These are phyloP conservation scores for Torymus auratus DNA, from an alignment of 2,888 invertebrate genomes.

Conservation along the genomic window DNA sequence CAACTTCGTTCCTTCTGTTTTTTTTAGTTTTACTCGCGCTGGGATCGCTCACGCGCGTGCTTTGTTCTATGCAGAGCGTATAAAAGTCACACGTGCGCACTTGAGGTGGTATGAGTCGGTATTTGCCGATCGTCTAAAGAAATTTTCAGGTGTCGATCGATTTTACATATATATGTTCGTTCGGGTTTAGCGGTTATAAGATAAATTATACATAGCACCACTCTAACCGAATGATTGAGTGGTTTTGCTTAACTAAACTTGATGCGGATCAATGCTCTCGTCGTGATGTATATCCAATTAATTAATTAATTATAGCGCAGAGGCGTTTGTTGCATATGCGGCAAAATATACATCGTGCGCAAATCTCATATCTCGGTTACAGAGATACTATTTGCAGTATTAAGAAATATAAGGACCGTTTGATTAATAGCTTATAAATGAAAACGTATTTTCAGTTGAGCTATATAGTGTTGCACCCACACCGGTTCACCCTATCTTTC, in stretches of 20 bases:
- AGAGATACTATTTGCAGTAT: conserved; percentile 11
- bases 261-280: too few species aligned
- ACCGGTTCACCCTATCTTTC: background rate
- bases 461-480: background rate
- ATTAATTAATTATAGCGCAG: conserved; percentile 3
- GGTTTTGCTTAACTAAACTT: too few species aligned
- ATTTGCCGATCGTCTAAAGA: background rate
- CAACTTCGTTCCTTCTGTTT: background rate
- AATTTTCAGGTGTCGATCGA: background rate
- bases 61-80: background rate
- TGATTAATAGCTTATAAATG: conserved; percentile 23
- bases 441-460: conserved; percentile 22
- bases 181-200: too few species aligned
- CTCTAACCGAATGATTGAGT: too few species aligned
- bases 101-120: too few species aligned
- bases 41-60: background rate
- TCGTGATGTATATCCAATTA: background rate
- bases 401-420: background rate
- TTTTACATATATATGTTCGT: too few species aligned
- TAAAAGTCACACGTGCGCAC: too few species aligned
- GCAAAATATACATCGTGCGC: background rate
- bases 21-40: background rate
- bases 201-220: too few species aligned
- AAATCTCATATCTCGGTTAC: background rate
- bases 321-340: background rate